A percentile compares a stretch with the other conserved stretches of the same genome.
These are phyloP conservation scores for Rhadinocentrus ornatus DNA, from an alignment of 2,797 vertebrate species.

Conservation along the genomic window DNA sequence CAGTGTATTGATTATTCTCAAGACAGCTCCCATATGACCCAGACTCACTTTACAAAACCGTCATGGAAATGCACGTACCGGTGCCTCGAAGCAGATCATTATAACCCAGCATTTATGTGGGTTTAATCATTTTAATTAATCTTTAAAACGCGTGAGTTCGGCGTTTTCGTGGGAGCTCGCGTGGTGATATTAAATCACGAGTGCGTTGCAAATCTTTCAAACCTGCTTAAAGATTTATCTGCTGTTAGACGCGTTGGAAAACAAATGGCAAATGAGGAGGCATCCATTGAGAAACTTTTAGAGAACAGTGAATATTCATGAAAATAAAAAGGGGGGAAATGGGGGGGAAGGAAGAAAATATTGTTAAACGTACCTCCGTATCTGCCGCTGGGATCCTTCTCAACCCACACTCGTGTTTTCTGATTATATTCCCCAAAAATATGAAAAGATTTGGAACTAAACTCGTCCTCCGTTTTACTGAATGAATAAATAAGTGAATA, in stretches of 20 bases:
- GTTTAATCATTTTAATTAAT: not conserved
- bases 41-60: slow-evolving; percentile 4
- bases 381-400: not conserved
- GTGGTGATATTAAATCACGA: slow-evolving; percentile 27
- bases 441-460: slow-evolving; percentile 11
- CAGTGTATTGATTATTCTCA: slow-evolving; percentile 34
- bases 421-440: slow-evolving; percentile 28
- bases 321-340: not conserved
- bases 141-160: not conserved
- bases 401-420: not conserved
- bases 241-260: not conserved
- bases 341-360: not conserved
- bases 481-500: no score
- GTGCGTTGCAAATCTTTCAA: slow-evolving; percentile 14
- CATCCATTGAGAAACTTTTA: not conserved
- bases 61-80: not conserved
- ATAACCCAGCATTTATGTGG: rapidly evolving
- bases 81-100: rapidly evolving
- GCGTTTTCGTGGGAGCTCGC: not conserved
- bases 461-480: not conserved
- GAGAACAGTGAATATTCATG: not conserved
- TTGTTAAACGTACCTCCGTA: slow-evolving; percentile 29
- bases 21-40: slow-evolving; percentile 11
- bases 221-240: slow-evolving; percentile 4
- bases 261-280: not conserved